A percentile compares a stretch with the other conserved stretches of the same genome.
Evolutionary conservation across 2,888 invertebrate species (phyloP).

Genomic region (Drosophila mayaguana): DNA sequence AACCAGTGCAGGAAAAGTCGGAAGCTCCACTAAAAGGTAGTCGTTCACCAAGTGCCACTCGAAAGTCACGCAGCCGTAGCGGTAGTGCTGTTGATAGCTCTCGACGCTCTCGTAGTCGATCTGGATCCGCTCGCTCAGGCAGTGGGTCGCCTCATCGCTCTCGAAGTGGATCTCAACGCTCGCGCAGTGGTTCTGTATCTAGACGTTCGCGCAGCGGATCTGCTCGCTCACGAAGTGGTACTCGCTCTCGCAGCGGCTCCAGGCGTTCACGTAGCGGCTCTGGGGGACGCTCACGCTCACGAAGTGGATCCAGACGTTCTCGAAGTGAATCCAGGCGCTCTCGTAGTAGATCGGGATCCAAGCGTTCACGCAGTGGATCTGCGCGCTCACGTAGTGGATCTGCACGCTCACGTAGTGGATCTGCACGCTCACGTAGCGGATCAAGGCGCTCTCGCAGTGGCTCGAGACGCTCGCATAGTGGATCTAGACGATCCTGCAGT

Average conservation of each 20-base stretch:
- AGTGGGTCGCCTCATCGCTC: slow-evolving; percentile 52
- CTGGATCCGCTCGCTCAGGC: slow-evolving; percentile 37
- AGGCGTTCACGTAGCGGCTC: slow-evolving; percentile 66
- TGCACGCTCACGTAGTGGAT: slow-evolving; percentile 71
- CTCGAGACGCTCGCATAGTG: slow-evolving; percentile 69
- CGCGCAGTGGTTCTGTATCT: slow-evolving; percentile 74
- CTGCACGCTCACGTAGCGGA: slow-evolving; percentile 48
- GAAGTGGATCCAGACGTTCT: slow-evolving; percentile 65
- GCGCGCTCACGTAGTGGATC: slow-evolving; percentile 59
- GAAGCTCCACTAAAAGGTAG: slow-evolving; percentile 32
- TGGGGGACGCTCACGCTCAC: slow-evolving; percentile 61
- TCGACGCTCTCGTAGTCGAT: slow-evolving; percentile 74
- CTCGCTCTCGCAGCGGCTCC: slow-evolving; percentile 60
- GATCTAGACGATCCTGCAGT: slow-evolving; percentile 37
- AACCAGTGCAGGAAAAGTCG: slow-evolving; percentile 12
- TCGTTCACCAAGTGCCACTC: slow-evolving; percentile 67
- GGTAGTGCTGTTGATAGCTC: slow-evolving; percentile 40
- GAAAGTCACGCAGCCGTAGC: slow-evolving; percentile 74
- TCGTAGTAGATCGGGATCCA: slow-evolving; percentile 28
- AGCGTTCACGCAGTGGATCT: slow-evolving; percentile 44
- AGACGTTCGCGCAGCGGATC: slow-evolving; percentile 52
- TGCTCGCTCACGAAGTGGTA: slow-evolving; percentile 63
- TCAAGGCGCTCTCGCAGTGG: slow-evolving; percentile 39
- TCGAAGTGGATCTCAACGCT: slow-evolving; percentile 60
- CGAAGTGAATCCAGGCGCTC: slow-evolving; percentile 68